Conservation (phyloP, 2,113 vertebrate genomes). For the Chlamydotis undulata region DNA sequence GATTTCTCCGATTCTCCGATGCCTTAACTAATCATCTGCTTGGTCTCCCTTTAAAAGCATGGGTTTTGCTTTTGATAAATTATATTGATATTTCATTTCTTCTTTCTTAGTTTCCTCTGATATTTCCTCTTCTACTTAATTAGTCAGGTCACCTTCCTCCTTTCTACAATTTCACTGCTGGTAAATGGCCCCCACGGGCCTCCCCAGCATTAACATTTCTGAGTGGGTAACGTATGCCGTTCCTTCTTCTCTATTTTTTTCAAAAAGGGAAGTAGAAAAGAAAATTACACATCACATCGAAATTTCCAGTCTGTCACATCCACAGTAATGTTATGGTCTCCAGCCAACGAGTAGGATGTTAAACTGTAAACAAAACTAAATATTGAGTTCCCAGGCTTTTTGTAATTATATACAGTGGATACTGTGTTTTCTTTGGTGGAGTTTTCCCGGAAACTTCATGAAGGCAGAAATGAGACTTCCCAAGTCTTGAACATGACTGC, state of each 20-base stretch:
- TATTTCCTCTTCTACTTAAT: neutral
- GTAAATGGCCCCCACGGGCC: neutral
- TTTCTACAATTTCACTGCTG: neutral
- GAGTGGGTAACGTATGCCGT: neutral
- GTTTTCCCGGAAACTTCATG: neutral
- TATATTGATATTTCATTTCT: neutral
- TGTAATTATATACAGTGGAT: neutral
- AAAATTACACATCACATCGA: neutral
- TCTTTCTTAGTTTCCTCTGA: neutral
- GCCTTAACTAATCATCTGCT: neutral
- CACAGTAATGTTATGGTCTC: neutral
- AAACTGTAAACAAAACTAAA: neutral
- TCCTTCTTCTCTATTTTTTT: neutral
- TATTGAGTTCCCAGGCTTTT: neutral
- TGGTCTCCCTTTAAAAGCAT: neutral
- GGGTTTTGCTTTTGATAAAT: neutral
- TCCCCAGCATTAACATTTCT: neutral
- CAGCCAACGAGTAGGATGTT: neutral
- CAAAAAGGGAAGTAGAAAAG: slow-evolving; percentile 11
- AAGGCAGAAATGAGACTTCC: neutral
- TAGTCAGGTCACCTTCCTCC: neutral
- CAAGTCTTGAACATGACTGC: neutral
- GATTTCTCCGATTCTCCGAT: neutral
- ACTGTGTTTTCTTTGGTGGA: neutral
- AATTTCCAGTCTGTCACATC: neutral